These are phyloP conservation scores for Nephila pilipes DNA, from an alignment of 1,140 invertebrate species.

Conservation along the genomic window DNA sequence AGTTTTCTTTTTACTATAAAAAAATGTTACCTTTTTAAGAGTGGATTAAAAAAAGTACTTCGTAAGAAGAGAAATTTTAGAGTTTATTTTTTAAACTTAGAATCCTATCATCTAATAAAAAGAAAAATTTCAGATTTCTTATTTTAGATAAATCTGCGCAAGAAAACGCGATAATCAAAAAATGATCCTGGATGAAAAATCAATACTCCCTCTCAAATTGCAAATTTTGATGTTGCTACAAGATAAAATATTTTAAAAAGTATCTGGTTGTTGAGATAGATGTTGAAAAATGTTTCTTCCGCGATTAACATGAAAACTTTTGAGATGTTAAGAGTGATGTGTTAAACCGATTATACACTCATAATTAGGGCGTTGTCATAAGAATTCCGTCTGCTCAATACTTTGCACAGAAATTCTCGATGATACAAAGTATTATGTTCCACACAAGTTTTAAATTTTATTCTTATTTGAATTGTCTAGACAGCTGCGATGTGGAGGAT, in stretches of 20 bases:
- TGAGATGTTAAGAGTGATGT: no score
- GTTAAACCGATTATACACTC: no score
- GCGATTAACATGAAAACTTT: not conserved
- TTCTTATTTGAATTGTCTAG: no score
- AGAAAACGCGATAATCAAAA: not conserved
- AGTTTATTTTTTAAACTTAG: constrained; percentile 1
- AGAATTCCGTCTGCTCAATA: no score
- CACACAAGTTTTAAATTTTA: no score
- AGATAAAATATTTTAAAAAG: not conserved
- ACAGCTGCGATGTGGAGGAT: no score
- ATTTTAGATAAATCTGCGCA: not conserved
- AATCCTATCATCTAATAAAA: constrained; percentile 19
- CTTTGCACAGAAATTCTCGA: no score
- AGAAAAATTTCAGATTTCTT: not conserved
- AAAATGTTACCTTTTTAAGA: not conserved
- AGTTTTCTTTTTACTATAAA: not conserved
- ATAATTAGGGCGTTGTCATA: no score
- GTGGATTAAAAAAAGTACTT: not conserved
- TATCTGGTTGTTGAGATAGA: not conserved
- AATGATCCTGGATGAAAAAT: not conserved
- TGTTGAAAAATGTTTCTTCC: not conserved
- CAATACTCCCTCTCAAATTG: not conserved
- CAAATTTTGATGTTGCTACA: not conserved
- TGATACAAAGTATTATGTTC: no score
- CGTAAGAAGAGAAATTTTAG: not conserved